These are phyloP conservation scores for Chelonoidis abingdonii DNA, from an alignment of 2,113 vertebrate genomes.

Conservation along the genomic window DNA sequence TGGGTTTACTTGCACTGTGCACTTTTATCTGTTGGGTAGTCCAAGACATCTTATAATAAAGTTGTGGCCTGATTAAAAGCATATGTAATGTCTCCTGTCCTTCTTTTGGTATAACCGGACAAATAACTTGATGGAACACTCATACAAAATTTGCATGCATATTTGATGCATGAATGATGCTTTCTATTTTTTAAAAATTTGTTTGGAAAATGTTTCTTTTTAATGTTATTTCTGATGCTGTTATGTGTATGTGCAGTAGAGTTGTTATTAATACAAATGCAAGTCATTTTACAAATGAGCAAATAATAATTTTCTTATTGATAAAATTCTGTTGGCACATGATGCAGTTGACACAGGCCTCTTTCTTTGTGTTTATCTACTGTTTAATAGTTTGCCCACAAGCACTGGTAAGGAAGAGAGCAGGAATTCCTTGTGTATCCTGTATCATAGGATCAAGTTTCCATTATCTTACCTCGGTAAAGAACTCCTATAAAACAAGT, in stretches of 20 bases:
- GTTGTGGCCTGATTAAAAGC: too few species aligned
- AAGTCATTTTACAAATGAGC: neutral
- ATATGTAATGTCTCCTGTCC: too few species aligned
- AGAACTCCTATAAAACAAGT: neutral
- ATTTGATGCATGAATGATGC: neutral
- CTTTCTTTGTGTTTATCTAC: neutral
- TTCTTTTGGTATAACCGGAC: too few species aligned
- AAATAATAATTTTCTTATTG: neutral
- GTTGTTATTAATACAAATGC: neutral
- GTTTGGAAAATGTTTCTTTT: neutral
- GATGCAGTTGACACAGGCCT: neutral
- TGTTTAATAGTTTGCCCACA: neutral
- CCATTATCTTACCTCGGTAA: neutral
- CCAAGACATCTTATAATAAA: too few species aligned
- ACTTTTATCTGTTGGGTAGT: too few species aligned
- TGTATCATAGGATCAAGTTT: neutral
- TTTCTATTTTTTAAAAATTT: neutral
- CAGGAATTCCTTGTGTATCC: neutral
- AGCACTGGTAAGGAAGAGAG: neutral
- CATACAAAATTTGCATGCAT: neutral
- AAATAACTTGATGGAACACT: neutral
- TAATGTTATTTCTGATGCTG: neutral
- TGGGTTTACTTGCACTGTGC: too few species aligned
- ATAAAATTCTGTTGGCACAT: neutral
- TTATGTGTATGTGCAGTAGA: neutral